Base-by-base conservation (phyloP, 2,113 vertebrate species). In the Tupaia tana region DNA sequence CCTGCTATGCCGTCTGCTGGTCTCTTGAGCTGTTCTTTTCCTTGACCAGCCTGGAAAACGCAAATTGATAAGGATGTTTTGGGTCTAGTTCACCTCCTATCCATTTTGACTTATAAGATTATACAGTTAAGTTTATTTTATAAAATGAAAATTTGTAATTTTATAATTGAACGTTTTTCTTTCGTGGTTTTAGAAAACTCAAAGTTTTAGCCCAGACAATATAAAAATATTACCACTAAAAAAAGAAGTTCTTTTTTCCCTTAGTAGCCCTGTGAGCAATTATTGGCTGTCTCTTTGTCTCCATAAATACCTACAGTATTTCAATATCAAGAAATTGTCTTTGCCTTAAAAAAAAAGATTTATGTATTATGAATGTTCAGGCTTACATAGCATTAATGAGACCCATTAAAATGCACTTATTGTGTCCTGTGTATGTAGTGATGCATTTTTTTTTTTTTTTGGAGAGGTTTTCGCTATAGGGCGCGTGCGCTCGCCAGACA, bases 131-230 rank as follows among this genome's bases (percentile, higher is more conserved):
- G 7, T 70, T 92, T 74, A 59, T 88, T 95, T 84, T 71, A 43
- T 79, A n/a, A 93, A 94, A 83, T 86, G 58, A 94, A 89, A 74
- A 56, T 75, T 64, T 83, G 70, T 94, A 95, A 73, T 85, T 19
- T 78, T 83, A 56, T 9, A 83, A 54, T 84, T 2, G 6, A 59
- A 64, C 43, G 18, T 8, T 69, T 94, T 77, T 78, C 52, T 86
- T 90, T 73, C 93, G 31, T 91, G 77, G 24, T 90, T 90, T 92
- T 95, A 70, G 0, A 3, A 81, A 67, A 94, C 83, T 86, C 56
- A 86, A 58, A 70, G 19, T 78, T 64, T 89, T 96, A 88, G 34
- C 61, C 22, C 22, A 93, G 54, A 27, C 6, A 71, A 54, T 70
- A 34, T 71, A 66, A 85, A 93, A 90, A 31, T 70, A 22, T 90